Percentiles rank a stretch among this genome's conserved stretches.
Evolutionary conservation across 2,888 invertebrate genomes (phyloP).

Genomic region (Congeria kusceri): DNA sequence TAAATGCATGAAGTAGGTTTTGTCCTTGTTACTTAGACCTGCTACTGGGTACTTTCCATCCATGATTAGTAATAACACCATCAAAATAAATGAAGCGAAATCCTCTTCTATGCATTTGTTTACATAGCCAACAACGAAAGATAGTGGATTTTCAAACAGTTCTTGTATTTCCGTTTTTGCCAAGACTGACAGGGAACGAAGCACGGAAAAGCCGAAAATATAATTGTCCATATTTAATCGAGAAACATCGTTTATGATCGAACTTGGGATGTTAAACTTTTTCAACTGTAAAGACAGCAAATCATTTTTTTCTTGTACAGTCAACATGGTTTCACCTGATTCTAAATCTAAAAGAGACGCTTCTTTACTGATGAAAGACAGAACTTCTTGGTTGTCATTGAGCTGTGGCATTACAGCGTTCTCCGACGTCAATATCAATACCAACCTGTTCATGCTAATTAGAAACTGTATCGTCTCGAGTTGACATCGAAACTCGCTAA

Average conservation of each 20-base stretch:
- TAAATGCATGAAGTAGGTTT: constrained; percentile 11
- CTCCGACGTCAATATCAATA: constrained; percentile 45
- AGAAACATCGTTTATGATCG: neutral
- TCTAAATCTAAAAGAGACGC: constrained; percentile 38
- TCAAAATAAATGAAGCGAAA: constrained; percentile 14
- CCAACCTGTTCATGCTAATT: constrained; percentile 24
- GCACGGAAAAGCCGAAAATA: constrained; percentile 18
- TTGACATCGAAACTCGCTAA: constrained; percentile 25
- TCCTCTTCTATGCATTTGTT: constrained; percentile 7
- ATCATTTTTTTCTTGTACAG: constrained; percentile 30
- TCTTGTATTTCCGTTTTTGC: neutral
- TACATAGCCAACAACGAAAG: constrained; percentile 3
- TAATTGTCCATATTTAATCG: constrained; percentile 1
- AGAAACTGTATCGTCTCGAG: constrained; percentile 10
- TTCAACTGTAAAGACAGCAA: constrained; percentile 6
- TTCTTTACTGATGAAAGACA: constrained; percentile 15
- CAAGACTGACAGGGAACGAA: constrained; percentile 8
- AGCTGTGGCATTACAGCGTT: constrained; percentile 13
- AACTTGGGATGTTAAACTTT: constrained; percentile 5
- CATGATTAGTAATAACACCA: constrained; percentile 30
- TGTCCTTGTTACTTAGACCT: constrained; percentile 18
- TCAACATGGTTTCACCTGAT: constrained; percentile 16
- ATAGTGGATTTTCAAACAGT: constrained; percentile 21
- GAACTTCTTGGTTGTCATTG: constrained; percentile 7
- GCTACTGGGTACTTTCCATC: constrained; percentile 21